Conservation (phyloP, 2,113 vertebrate genomes). For the Microtus pennsylvanicus region DNA sequence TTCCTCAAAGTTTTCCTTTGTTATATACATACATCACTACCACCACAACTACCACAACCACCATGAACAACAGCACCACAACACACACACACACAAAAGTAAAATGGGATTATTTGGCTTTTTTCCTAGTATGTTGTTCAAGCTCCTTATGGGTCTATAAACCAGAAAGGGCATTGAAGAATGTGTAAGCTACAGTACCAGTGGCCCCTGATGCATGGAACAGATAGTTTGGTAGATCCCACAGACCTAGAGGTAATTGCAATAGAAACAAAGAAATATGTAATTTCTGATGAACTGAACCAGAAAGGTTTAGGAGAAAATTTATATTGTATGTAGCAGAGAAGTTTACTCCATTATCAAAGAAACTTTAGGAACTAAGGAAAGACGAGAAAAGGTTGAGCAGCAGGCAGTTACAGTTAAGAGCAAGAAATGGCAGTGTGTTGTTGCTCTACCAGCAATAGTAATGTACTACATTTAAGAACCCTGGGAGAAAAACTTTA, state of each 20-base stretch:
- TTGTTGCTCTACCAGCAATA: neutral
- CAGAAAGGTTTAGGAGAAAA: neutral
- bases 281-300: neutral
- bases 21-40: neutral
- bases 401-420: neutral
- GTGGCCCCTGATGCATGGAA: neutral
- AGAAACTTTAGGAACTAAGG: neutral
- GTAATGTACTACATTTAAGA: neutral
- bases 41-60: neutral
- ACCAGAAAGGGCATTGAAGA: neutral
- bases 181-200: neutral
- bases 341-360: conserved; percentile 8
- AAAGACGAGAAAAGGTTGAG: neutral
- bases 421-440: neutral
- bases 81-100: too few relatives aligned
- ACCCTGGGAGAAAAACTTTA: neutral
- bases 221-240: neutral
- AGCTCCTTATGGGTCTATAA: neutral
- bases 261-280: neutral
- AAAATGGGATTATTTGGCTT: neutral
- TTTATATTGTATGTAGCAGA: neutral
- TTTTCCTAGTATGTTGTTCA: neutral
- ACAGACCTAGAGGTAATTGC: neutral
- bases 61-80: neutral
- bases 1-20: neutral